These are phyloP conservation scores for Lutraria rhynchaena DNA, from an alignment of 1,140 invertebrate species.

Conservation along the genomic window DNA sequence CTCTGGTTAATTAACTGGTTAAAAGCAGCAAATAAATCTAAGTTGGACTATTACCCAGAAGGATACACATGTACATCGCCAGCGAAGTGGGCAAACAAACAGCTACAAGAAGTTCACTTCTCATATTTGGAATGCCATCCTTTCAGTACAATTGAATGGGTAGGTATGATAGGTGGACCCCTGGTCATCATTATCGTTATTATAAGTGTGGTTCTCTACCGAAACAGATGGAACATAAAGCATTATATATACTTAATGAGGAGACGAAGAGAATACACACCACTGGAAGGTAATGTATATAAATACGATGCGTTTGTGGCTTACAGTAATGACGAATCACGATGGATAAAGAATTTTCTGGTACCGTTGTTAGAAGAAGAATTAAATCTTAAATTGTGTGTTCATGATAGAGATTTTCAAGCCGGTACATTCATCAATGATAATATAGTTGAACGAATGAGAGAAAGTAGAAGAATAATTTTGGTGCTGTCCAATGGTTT, in stretches of 20 bases:
- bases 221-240: constrained; percentile 1
- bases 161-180: background rate
- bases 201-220: background rate
- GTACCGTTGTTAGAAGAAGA: background rate
- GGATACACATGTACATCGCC: background rate
- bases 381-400: background rate
- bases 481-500: background rate
- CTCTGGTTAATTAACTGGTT: constrained; percentile 2
- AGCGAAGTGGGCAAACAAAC: background rate
- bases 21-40: background rate
- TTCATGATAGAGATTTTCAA: constrained; percentile 18
- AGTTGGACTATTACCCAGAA: background rate
- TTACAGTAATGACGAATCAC: background rate
- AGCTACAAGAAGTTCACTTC: background rate
- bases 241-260: constrained; percentile 14
- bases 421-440: background rate
- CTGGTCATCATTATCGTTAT: background rate
- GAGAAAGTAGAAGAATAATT: background rate
- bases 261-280: background rate
- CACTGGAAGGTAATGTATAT: background rate
- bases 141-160: background rate
- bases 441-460: background rate
- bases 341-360: background rate
- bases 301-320: constrained; percentile 5
- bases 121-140: constrained; percentile 9